Evolutionary conservation across 2,888 invertebrate species (phyloP).

Genomic region (Oscheius myriophilus): DNA sequence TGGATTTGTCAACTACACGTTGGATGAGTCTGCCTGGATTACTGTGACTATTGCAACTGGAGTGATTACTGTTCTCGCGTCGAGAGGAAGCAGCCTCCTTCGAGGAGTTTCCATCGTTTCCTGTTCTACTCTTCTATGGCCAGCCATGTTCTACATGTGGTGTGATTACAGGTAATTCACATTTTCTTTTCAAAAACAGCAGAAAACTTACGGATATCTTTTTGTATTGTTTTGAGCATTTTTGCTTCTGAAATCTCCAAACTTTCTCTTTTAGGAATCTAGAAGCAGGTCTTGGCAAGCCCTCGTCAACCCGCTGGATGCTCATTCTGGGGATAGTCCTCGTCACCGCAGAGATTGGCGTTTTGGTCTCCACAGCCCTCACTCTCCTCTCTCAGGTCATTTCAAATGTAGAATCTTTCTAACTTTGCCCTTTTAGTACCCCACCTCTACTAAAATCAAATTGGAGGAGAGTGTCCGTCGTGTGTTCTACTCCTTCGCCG

Average conservation of each 20-base stretch:
- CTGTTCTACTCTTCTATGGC: constrained; percentile 26
- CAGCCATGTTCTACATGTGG: constrained; percentile 33
- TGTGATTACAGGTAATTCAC: constrained; percentile 16
- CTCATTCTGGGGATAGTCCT: constrained; percentile 6
- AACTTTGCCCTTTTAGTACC: constrained; percentile 3
- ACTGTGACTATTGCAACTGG: constrained; percentile 17
- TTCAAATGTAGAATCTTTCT: too few species aligned
- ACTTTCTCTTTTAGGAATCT: too few species aligned
- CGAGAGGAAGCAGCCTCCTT: constrained; percentile 24
- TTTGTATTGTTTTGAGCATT: too few species aligned
- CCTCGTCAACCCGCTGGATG: not conserved
- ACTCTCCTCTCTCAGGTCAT: constrained; percentile 11
- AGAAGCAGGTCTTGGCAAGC: not conserved
- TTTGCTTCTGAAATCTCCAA: too few species aligned
- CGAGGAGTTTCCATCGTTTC: constrained; percentile 21
- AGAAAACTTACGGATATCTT: too few species aligned
- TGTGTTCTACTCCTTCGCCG: constrained; percentile 7
- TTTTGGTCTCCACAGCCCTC: constrained; percentile 13
- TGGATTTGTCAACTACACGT: constrained; percentile 25
- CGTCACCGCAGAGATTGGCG: constrained; percentile 16
- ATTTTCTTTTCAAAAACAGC: not conserved
- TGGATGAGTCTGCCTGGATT: constrained; percentile 29
- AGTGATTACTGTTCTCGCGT: constrained; percentile 12
- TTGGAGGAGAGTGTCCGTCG: constrained; percentile 4
- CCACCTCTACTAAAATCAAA: constrained; percentile 4